These are phyloP conservation scores for Hylaeus volcanicus DNA, from an alignment of 1,140 invertebrate species.

Conservation along the genomic window DNA sequence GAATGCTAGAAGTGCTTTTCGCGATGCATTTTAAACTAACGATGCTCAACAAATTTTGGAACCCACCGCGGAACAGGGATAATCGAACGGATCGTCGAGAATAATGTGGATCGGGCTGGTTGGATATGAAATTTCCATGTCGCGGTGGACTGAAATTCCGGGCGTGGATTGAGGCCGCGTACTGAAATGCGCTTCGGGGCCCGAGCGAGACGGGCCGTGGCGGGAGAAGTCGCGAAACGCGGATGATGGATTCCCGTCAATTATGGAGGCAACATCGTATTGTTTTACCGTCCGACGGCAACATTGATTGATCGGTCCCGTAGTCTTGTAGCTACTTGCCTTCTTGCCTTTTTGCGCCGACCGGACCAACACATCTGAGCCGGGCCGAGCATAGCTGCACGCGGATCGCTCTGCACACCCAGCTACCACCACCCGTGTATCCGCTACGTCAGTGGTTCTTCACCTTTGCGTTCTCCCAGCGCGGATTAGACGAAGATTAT, in stretches of 20 bases:
- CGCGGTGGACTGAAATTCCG: slow-evolving; percentile 37
- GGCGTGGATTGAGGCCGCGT: slow-evolving; percentile 12
- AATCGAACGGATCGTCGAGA: neutral
- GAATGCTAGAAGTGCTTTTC: neutral
- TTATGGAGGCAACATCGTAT: slow-evolving; percentile 80
- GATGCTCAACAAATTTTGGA: neutral
- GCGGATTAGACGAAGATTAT: too few relatives aligned
- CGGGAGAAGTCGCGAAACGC: slow-evolving; percentile 68
- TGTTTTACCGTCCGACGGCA: slow-evolving; percentile 79
- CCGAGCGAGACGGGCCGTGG: neutral
- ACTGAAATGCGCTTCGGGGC: neutral
- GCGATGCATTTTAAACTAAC: neutral
- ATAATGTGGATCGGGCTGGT: slow-evolving; percentile 19
- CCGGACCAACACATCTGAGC: slow-evolving; percentile 38
- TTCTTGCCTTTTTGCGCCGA: slow-evolving; percentile 62
- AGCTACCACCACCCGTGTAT: slow-evolving; percentile 16
- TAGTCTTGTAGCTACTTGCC: slow-evolving; percentile 67
- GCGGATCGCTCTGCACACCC: slow-evolving; percentile 21
- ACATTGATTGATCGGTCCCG: slow-evolving; percentile 79
- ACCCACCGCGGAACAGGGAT: too few relatives aligned
- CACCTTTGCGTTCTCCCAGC: too few relatives aligned
- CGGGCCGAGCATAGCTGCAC: neutral
- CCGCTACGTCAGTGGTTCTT: neutral
- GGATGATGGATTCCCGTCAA: slow-evolving; percentile 81
- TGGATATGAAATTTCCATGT: slow-evolving; percentile 35